Evolutionary conservation across 2,797 vertebrate species (phyloP).

Genomic region (Salmo trutta): DNA sequence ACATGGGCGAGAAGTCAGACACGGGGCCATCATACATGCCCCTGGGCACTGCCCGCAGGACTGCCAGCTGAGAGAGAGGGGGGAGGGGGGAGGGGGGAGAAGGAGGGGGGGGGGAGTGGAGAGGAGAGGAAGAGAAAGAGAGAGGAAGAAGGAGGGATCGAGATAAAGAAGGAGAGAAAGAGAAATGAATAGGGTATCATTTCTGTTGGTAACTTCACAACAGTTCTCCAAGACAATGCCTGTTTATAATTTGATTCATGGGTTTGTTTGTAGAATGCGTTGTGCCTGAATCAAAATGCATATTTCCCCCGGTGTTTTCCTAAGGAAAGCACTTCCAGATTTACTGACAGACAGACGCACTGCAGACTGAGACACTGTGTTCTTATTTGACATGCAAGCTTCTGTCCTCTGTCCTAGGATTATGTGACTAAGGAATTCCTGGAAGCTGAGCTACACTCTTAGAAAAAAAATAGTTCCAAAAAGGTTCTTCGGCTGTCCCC

Average conservation of each 20-base stretch:
- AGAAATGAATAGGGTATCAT: background rate
- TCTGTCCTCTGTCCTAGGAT: slow-evolving; percentile 29
- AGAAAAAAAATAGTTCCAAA: too few species aligned
- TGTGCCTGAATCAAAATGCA: slow-evolving; percentile 38
- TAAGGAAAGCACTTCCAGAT: slow-evolving; percentile 44
- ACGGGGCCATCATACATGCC: slow-evolving; percentile 97
- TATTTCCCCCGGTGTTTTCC: slow-evolving; percentile 28
- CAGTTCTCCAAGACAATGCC: slow-evolving; percentile 12
- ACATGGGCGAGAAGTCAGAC: slow-evolving; percentile 89
- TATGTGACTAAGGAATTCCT: slow-evolving; percentile 46
- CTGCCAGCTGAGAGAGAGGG: slow-evolving; percentile 80
- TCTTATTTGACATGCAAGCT: slow-evolving; percentile 20
- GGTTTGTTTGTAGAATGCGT: slow-evolving; percentile 36
- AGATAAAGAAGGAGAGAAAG: background rate
- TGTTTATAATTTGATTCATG: slow-evolving; percentile 41
- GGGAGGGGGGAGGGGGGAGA: background rate
- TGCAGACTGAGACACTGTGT: slow-evolving; percentile 17
- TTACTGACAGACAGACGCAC: slow-evolving; percentile 8
- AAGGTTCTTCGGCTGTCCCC: too few species aligned
- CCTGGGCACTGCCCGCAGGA: slow-evolving; percentile 90
- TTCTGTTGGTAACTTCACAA: background rate
- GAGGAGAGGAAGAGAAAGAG: background rate
- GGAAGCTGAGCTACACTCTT: slow-evolving; percentile 22
- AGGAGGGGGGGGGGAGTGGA: background rate
- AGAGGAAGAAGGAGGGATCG: background rate